Conservation (phyloP, 2,797 vertebrate genomes). For the Gallinago solitaria region DNA sequence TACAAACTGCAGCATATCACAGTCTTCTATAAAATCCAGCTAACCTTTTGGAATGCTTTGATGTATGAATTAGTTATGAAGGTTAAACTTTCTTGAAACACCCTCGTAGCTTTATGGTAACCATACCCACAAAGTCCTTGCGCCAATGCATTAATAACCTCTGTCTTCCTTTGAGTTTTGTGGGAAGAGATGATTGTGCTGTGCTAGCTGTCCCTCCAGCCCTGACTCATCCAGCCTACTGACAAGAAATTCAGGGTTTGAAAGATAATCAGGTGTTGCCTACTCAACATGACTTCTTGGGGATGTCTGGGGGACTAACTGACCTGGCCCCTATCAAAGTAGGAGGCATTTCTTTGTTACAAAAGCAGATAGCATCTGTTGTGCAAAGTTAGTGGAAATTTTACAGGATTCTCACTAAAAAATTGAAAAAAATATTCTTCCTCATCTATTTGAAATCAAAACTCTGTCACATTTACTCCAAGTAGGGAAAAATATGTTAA, state of each 20-base stretch:
- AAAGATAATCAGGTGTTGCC: neutral
- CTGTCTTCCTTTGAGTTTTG: neutral
- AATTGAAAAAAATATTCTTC: neutral
- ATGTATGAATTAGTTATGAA: neutral
- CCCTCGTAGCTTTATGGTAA: neutral
- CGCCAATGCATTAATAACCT: neutral
- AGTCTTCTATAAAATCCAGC: neutral
- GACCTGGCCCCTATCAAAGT: neutral
- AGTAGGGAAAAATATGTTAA: neutral
- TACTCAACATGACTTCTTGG: neutral
- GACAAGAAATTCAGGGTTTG: neutral
- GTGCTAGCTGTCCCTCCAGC: neutral
- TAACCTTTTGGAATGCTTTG: neutral
- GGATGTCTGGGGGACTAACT: neutral
- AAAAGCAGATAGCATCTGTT: neutral
- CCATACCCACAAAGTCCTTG: fast-evolving
- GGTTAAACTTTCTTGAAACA: neutral
- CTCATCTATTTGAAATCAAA: neutral
- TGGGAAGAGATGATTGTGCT: neutral
- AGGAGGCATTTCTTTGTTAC: neutral
- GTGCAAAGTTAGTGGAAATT: neutral
- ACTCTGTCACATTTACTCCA: neutral
- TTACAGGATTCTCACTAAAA: neutral
- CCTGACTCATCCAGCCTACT: neutral
- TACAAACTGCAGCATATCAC: neutral